Percentiles rank a stretch among this genome's conserved stretches.
phyloP scores from a whole-genome alignment of 2,113 vertebrate genomes.

The Benitochromis conjunctus region DNA sequence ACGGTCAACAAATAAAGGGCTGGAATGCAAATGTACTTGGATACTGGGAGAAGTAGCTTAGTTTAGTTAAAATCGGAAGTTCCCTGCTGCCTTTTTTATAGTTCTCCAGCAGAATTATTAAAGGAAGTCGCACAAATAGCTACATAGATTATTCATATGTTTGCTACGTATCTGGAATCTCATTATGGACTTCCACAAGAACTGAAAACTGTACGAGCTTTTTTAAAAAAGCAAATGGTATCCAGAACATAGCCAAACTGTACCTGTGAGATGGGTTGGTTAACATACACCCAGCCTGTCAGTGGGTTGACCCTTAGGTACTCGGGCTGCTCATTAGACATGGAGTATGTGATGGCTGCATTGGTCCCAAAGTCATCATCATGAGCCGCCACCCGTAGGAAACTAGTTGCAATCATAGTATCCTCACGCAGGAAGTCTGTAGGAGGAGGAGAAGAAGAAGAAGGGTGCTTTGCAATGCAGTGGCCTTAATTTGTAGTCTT shows the following conservation, averaged over 20 bases:
- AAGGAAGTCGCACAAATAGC: neutral
- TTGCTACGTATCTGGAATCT: neutral
- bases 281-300: constrained; percentile 86
- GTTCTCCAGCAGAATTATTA: neutral
- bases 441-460: neutral
- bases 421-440: constrained; percentile 86
- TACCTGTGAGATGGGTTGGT: constrained; percentile 85
- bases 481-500: neutral
- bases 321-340: constrained; percentile 75
- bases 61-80: neutral
- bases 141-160: neutral
- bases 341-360: constrained; percentile 78
- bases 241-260: rapidly evolving
- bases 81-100: neutral
- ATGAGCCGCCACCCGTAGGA: constrained; percentile 80
- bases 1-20: neutral
- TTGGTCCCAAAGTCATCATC: constrained; percentile 86
- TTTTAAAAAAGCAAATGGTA: neutral
- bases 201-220: neutral
- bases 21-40: neutral
- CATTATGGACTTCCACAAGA: neutral
- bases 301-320: constrained; percentile 83
- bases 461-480: neutral
- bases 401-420: constrained; percentile 84
- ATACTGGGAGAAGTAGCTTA: neutral